Evolutionary conservation across 2,113 vertebrate species (phyloP), one percentile per base, ranked within the genome.

Genomic region (Anser cygnoides): DNA sequence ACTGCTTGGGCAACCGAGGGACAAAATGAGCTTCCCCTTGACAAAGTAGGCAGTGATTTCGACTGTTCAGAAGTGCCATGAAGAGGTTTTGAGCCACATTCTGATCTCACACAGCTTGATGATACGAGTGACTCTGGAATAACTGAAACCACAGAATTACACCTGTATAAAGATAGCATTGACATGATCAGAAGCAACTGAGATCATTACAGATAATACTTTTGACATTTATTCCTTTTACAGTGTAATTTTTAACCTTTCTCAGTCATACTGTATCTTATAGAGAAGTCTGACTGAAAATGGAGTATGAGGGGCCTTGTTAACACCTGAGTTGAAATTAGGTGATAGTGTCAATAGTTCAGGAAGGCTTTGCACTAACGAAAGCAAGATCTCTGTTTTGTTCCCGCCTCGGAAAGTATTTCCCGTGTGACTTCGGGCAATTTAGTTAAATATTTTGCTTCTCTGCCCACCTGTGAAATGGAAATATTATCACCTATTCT

Each of bases 1-100:
- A 8, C 6, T 3, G 6, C 1, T 8, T 87, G 39, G 29, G 50
- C 31, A n/a, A 67, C 15, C 0, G 11, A 25, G 33, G 58, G n/a
- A 35, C 8, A 59, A 84, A 70, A 65, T 7, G 35, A 68, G 46
- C 25, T 58, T 50, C 41, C 18, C 35, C 76, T 44, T 31, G 35
- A 44, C 41, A 62, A 87, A 57, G 19, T 5, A 15, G 71, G 9
- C 26, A 4, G 0, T 9, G 54, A 44, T 52, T 88, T 76, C 72
- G 33, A 26, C 35, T 62, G 72, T 10, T 29, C 35, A 57, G 68
- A 39, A 66, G 28, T 67, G 46, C 52, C 46, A 9, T 3, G 13
- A 84, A 58, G 57, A 70, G 26, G 37, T 72, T 50, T 71, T 50
- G 31, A 84, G 52, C 13, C 4, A 1, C 73, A 61, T 71, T 59